Base-by-base conservation (phyloP, 2,797 vertebrate genomes). In the Oceanodroma leucorhoa region DNA sequence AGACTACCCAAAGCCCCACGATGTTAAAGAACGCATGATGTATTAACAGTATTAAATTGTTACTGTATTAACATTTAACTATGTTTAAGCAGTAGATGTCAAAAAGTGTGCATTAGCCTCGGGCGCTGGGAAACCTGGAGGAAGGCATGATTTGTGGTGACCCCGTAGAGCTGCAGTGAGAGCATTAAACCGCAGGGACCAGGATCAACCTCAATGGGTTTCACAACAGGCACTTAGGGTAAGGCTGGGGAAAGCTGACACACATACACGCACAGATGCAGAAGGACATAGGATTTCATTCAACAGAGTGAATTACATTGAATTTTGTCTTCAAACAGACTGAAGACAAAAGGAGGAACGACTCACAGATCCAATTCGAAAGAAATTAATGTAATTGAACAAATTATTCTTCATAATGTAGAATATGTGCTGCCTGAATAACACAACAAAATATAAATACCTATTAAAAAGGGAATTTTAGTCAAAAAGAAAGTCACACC, bases 1-100 rank as follows among this genome's bases (percentile, higher is more conserved):
- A 9, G 3, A 11, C 58, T 58, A 48, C 55, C 20, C 71, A 73
- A 94, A 85, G 64, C 11, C 46, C 34, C 13, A 1, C 0, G 0
- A 20, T 3, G 6, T 41, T 57, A 46, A 58, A 67, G 34, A 41
- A 61, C 3, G 0, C 1, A 3, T 32, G 20, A 93, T 60, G 7
- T 46, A 87, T 46, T 34, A 78, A 41, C 18, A 53, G 8, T 16
- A 55, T 30, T 85, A 41, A 80, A 73, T 26, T 77, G n/a, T 53
- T 45, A 66, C 3, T 5, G 29, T 32, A 75, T 53, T 80, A 64
- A 80, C 64, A 83, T 83, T 85, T 85, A 89, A 85, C 38, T 30
- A 1, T 12, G 38, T 78, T 81, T 67, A 81, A 85, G 67, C 67
- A 67, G 30, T 19, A 69, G 58, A 54, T 53, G 71, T n/a, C 72